Conservation (phyloP, 2,797 vertebrate species). For the Sebastiscus albofasciatus region DNA sequence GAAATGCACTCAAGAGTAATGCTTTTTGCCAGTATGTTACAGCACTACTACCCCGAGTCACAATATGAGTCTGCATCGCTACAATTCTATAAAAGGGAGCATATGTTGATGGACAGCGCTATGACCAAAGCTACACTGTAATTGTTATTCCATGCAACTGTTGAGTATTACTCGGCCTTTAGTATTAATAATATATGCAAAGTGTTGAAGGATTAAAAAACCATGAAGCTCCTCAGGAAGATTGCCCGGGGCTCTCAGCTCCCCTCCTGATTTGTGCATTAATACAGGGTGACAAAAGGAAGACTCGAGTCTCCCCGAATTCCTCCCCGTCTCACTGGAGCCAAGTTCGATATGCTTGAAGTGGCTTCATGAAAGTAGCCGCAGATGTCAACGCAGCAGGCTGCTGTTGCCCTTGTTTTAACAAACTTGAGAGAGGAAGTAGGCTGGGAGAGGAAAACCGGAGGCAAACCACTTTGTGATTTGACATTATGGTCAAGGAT, state of each 20-base stretch:
- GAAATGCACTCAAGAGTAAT: slow-evolving; percentile 9
- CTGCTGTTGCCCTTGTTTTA: slow-evolving; percentile 44
- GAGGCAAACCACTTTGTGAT: slow-evolving; percentile 32
- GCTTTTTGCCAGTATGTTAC: slow-evolving; percentile 10
- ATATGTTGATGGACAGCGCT: slow-evolving; percentile 24
- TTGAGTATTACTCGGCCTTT: slow-evolving; percentile 51
- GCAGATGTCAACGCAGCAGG: slow-evolving; percentile 48
- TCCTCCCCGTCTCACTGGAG: slow-evolving; percentile 34
- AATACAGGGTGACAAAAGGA: slow-evolving; percentile 62
- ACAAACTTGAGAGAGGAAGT: slow-evolving; percentile 32
- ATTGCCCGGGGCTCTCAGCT: slow-evolving; percentile 39
- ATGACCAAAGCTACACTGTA: slow-evolving; percentile 28
- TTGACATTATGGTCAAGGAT: slow-evolving; percentile 41
- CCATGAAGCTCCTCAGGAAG: slow-evolving; percentile 53
- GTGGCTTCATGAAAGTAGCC: slow-evolving; percentile 37
- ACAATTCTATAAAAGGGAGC: neutral
- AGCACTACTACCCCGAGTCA: slow-evolving; percentile 6
- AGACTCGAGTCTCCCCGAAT: slow-evolving; percentile 39
- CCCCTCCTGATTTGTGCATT: slow-evolving; percentile 51
- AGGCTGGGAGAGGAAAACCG: slow-evolving; percentile 5
- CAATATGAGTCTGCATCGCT: slow-evolving; percentile 21
- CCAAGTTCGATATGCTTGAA: slow-evolving; percentile 58
- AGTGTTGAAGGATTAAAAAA: slow-evolving; percentile 58
- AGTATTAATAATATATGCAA: slow-evolving; percentile 66
- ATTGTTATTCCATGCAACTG: slow-evolving; percentile 47